Base-by-base conservation (phyloP, 1,140 invertebrate genomes). In the Drosophila pectinifera region DNA sequence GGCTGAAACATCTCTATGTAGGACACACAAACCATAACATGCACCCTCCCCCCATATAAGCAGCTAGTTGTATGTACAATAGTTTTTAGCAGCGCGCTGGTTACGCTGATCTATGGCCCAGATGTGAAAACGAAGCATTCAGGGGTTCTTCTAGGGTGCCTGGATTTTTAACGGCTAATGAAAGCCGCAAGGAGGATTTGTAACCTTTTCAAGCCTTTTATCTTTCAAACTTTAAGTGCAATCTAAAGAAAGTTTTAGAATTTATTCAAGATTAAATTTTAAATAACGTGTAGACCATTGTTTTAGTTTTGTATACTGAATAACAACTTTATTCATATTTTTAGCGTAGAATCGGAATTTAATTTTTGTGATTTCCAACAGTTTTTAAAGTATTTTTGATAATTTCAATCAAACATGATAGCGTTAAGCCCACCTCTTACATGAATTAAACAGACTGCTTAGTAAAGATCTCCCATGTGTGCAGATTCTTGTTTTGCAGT, bases 21-120 rank as follows among this genome's bases (percentile, higher is more conserved):
- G 18, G 64, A 59, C 38, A 51, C 48, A 63, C 51, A 16, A 22
- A 36, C 43, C 43, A 51, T 20, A 68, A 70, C 61, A 58, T 49
- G 62, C 67, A 55, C 53, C 39, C 72, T 34, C 26, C 48, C 36
- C 57, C 69, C 69, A 78, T 63, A 79, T 67, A 78, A 77, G 84
- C 80, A 84, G 85, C 77, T 80, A 88, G 84, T 89, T 83, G 70
- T 78, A 69, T 55, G 61, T 75, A 82, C 42, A 76, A 73, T 84
- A 84, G 77, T 80, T 83, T 75, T 53, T 73, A 84, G 43, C 59
- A 73, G 67, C 78, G 81, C 81, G 78, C 81, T 81, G 73, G 73
- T 74, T 85, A 86, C 73, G 68, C 64, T 46, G 54, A 59, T 77
- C 55, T 20, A 42, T 41, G 59, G 39, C 45, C 61, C 64, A 36